Evolutionary conservation across 2,797 vertebrate species (phyloP).

Genomic region (Sebastes glaucus): DNA sequence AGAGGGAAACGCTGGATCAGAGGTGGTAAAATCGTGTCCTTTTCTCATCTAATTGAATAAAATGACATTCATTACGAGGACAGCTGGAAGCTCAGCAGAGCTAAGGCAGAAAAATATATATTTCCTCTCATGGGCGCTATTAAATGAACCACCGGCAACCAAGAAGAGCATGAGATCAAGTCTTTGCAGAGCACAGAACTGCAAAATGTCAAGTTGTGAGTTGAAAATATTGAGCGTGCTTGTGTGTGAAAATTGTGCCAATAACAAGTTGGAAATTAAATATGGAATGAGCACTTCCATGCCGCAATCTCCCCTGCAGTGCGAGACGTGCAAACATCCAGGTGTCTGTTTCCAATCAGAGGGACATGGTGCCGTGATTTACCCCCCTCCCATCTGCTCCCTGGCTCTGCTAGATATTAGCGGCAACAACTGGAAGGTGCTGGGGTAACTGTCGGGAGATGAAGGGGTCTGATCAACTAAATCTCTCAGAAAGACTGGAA

Average conservation of each 20-base stretch:
- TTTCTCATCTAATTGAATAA: slow-evolving; percentile 9
- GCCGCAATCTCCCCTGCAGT: neutral
- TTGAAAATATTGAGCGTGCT: neutral
- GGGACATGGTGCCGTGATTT: neutral
- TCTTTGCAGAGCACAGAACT: neutral
- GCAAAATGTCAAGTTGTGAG: neutral
- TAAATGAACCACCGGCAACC: neutral
- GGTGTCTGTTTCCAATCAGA: slow-evolving; percentile 57
- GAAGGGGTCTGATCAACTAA: slow-evolving; percentile 3
- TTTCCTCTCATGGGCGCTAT: neutral
- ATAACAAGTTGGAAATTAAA: slow-evolving; percentile 12
- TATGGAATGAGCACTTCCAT: neutral
- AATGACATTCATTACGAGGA: neutral
- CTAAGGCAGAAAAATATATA: neutral
- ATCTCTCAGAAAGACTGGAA: slow-evolving; percentile 11
- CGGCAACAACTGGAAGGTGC: slow-evolving; percentile 22
- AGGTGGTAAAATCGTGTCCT: neutral
- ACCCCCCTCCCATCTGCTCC: neutral
- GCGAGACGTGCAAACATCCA: slow-evolving; percentile 29
- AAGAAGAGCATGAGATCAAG: neutral
- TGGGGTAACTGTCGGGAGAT: slow-evolving; percentile 28
- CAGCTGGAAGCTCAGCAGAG: neutral
- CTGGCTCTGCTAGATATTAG: slow-evolving; percentile 5
- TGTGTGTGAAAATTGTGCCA: neutral
- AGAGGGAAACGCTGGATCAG: neutral